Percentiles rank a stretch among this genome's conserved stretches.
phyloP scores from a whole-genome alignment of 2,888 invertebrate genomes.

The Drosophila imparisetae region DNA sequence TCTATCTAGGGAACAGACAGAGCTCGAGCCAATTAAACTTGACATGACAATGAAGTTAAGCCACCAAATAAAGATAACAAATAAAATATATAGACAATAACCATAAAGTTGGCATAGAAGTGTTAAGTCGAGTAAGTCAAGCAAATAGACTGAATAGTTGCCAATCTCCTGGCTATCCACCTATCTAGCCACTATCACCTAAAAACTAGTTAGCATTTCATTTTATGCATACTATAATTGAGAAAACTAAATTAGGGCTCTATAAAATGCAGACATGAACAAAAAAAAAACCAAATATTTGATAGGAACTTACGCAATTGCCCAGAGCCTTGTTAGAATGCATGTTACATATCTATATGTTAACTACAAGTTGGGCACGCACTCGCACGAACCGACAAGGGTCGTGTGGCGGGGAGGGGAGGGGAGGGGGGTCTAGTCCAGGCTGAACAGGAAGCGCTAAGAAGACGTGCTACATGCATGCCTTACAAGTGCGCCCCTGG shows the following conservation, averaged over 20 bases:
- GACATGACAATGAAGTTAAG: not conserved
- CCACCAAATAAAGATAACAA: not conserved
- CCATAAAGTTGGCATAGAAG: not conserved
- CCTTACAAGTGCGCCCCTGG: constrained; percentile 61
- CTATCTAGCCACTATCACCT: not conserved
- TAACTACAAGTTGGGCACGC: constrained; percentile 7
- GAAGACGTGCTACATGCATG: constrained; percentile 59
- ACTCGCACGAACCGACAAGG: not conserved
- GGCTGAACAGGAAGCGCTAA: constrained; percentile 41
- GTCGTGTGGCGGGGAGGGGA: rapidly evolving
- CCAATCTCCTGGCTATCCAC: not conserved
- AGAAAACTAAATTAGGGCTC: not conserved
- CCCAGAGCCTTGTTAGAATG: constrained; percentile 2
- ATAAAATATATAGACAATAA: not conserved
- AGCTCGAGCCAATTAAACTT: not conserved
- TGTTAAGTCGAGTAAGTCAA: not conserved
- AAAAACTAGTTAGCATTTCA: not conserved
- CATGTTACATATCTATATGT: not conserved
- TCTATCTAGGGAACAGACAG: not conserved
- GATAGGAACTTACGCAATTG: not conserved
- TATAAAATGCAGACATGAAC: not conserved
- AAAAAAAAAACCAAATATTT: not conserved
- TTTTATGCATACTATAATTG: not conserved
- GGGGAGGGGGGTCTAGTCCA: not conserved
- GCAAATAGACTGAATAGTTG: not conserved